Base-by-base conservation (phyloP, 2,797 vertebrate species). In the Columba guinea region DNA sequence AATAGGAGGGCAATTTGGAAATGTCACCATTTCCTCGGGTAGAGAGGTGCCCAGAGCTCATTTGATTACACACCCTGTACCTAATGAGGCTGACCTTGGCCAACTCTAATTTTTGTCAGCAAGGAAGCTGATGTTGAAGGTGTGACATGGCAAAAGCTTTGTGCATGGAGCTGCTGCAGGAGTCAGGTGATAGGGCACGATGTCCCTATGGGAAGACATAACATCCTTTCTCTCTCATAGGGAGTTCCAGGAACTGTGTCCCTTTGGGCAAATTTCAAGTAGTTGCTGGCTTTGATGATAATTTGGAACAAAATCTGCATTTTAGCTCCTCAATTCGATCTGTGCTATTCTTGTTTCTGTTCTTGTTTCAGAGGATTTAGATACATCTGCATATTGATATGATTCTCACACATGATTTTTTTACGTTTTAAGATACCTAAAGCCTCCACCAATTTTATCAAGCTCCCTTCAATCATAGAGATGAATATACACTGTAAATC, bases 401-500 rank as follows among this genome's bases (percentile, higher is more conserved):
- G 15, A 58, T 83, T 46, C 32, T 71, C 1, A 2, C 37, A 37
- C 12, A 18, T 37, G 4, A n/a, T 41, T 62, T 81, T 86, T 59
- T 73, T 46, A 41, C 5, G 2, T 55, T 67, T 88, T 37, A 62
- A 55, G 65, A 27, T 73, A 32, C 41, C 60, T 81, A 46, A 81
- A 82, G 52, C 67, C 63, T 92, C 52, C 37, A 76, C 28, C 59
- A 68, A n/a, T 44, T 91, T 85, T 14, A 37, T 52, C 46, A 8
- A 84, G 30, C 13, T 93, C 64, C 58, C 89, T 95, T 89, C 39
- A 86, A 18, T 74, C 51, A 81, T 35, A 10, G 22, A 68, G 75
- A 89, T 90, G n/a, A 81, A 95, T 60, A n/a, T 76, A 60, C 26
- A 51, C 76, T 77, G 10, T 86, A 94, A 89, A 95, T 89, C 81